A percentile compares a stretch with the other conserved stretches of the same genome.
Evolutionary conservation across 2,797 vertebrate genomes (phyloP).

Genomic region (Sternarchorhynchus goeldii): DNA sequence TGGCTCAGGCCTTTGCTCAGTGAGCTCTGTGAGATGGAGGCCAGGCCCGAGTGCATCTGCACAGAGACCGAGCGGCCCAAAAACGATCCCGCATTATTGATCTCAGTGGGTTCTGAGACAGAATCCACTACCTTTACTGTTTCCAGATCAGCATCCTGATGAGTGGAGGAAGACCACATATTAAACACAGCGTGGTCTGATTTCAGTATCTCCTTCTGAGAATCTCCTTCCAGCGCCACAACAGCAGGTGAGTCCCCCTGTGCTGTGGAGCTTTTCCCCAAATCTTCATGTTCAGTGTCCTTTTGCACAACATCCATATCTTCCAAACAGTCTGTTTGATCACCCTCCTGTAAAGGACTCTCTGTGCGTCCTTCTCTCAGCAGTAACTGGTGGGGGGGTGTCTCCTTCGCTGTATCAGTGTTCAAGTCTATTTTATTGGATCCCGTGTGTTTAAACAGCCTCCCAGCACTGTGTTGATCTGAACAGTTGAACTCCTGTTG

Average conservation of each 20-base stretch:
- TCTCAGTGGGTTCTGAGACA: constrained; percentile 6
- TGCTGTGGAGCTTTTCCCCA: not conserved
- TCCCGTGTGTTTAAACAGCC: constrained; percentile 3
- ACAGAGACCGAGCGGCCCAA: constrained; percentile 70
- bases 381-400: not conserved
- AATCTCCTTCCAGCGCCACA: constrained; percentile 18
- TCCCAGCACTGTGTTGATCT: constrained; percentile 18
- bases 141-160: constrained; percentile 9
- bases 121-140: not conserved
- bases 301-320: constrained; percentile 31
- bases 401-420: constrained; percentile 1
- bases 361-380: not conserved
- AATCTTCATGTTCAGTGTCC: constrained; percentile 7
- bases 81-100: constrained; percentile 34
- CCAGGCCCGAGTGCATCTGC: constrained; percentile 73
- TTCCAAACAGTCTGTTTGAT: not conserved
- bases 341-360: not conserved
- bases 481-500: not conserved
- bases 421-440: not conserved
- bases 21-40: constrained; percentile 64
- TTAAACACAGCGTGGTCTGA: constrained; percentile 20
- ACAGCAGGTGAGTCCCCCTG: not conserved
- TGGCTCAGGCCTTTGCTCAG: constrained; percentile 60
- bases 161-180: not conserved
- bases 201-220: constrained; percentile 34